A percentile compares a stretch with the other conserved stretches of the same genome.
phyloP scores from a whole-genome alignment of 2,888 invertebrate genomes.

The Callyntrura guangdongensis region DNA sequence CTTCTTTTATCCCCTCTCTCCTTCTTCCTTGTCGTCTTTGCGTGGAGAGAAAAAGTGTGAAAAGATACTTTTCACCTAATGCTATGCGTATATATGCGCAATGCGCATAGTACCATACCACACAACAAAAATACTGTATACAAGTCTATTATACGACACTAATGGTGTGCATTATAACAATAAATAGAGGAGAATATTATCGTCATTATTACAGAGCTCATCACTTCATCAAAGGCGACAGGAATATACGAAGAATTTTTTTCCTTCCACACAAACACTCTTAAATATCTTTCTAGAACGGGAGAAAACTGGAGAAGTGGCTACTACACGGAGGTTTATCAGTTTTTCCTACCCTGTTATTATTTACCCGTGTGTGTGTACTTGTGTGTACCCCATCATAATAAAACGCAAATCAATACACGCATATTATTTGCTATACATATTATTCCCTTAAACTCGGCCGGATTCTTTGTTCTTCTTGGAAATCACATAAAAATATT shows the following conservation, averaged over 20 bases:
- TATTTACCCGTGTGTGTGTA: not conserved
- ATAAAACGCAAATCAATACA: not conserved
- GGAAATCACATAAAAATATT: constrained; percentile 34
- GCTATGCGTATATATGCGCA: constrained; percentile 7
- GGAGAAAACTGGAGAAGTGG: not conserved
- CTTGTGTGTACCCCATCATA: too few species aligned
- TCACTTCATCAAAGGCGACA: constrained; percentile 53
- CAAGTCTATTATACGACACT: constrained; percentile 11
- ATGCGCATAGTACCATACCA: not conserved
- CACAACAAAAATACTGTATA: not conserved
- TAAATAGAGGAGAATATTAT: constrained; percentile 29
- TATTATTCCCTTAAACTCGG: not conserved
- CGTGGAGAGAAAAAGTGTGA: constrained; percentile 82
- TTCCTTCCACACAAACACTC: not conserved
- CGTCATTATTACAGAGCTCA: constrained; percentile 14
- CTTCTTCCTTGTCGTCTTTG: constrained; percentile 65
- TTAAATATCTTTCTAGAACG: not conserved
- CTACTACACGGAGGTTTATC: too few species aligned
- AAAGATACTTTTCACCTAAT: constrained; percentile 81
- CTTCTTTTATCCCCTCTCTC: constrained; percentile 83
- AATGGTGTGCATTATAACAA: constrained; percentile 44
- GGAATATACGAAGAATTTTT: not conserved
- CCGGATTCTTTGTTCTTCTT: constrained; percentile 10
- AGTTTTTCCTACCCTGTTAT: not conserved
- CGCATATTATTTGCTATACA: not conserved